Conservation (phyloP, 2,888 invertebrate species). For the Agrochola lota region DNA sequence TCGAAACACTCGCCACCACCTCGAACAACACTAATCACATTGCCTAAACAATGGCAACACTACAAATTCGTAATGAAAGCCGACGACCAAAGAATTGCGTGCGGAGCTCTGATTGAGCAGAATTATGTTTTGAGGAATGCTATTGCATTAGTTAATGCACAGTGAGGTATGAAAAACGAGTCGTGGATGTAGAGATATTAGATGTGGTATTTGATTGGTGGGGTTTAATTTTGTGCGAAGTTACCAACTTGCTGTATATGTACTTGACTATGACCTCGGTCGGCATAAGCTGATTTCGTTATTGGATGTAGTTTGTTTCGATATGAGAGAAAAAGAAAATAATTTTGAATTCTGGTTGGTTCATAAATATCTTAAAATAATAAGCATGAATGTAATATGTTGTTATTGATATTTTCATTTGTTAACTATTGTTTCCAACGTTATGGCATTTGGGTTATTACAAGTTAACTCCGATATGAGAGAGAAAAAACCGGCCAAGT, state of each 20-base stretch:
- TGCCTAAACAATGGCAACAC: slow-evolving; percentile 54
- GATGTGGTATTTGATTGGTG: not conserved
- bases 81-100: slow-evolving; percentile 75
- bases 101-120: slow-evolving; percentile 81
- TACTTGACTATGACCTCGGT: no score
- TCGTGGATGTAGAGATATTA: slow-evolving; percentile 56
- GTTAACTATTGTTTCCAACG: not conserved
- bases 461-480: not conserved
- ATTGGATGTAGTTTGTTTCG: not conserved
- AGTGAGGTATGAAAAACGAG: slow-evolving; percentile 70
- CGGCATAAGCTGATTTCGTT: not conserved
- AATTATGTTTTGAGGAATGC: slow-evolving; percentile 86
- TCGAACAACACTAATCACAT: slow-evolving; percentile 50
- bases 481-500: no score
- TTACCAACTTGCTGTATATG: not conserved
- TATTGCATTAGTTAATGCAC: slow-evolving; percentile 87
- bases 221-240: not conserved
- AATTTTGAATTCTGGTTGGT: not conserved
- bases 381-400: not conserved
- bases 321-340: not conserved
- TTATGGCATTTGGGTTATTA: not conserved
- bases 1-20: slow-evolving; percentile 41
- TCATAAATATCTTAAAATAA: not conserved
- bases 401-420: not conserved
- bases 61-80: slow-evolving; percentile 63